These are phyloP conservation scores for Silurus asotus DNA, from an alignment of 2,113 vertebrate species.

Conservation along the genomic window DNA sequence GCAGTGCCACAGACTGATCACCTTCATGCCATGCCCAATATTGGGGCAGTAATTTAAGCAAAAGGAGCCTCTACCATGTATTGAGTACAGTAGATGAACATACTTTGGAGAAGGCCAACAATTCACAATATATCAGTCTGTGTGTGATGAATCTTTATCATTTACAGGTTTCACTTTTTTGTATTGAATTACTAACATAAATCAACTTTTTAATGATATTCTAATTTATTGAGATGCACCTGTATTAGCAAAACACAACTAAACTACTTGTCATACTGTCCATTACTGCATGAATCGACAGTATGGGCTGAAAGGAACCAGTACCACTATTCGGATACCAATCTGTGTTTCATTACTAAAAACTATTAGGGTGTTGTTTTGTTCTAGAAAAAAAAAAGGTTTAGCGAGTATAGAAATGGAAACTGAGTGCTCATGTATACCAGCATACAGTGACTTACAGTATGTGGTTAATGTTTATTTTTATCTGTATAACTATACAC, in stretches of 20 bases:
- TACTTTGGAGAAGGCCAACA: too few relatives aligned
- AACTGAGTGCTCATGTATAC: not conserved
- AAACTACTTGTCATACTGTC: not conserved
- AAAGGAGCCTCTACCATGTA: too few relatives aligned
- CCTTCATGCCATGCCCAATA: too few relatives aligned
- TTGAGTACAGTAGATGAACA: too few relatives aligned
- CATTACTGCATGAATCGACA: not conserved
- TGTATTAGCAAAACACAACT: not conserved
- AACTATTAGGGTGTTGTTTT: not conserved
- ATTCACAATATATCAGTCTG: too few relatives aligned
- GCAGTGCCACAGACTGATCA: too few relatives aligned
- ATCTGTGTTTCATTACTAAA: not conserved
- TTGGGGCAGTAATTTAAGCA: too few relatives aligned
- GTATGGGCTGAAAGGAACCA: not conserved
- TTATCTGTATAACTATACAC: not conserved
- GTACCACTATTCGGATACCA: too few relatives aligned
- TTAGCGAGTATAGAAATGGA: not conserved
- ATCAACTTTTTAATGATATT: too few relatives aligned
- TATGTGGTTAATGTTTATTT: not conserved
- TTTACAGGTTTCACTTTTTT: too few relatives aligned
- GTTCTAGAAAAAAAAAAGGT: not conserved
- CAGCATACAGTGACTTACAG: not conserved
- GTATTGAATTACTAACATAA: too few relatives aligned
- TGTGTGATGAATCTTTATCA: too few relatives aligned
- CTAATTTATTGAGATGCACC: not conserved